Conservation (phyloP, 2,888 invertebrate species). For the Zeuzera pyrina region DNA sequence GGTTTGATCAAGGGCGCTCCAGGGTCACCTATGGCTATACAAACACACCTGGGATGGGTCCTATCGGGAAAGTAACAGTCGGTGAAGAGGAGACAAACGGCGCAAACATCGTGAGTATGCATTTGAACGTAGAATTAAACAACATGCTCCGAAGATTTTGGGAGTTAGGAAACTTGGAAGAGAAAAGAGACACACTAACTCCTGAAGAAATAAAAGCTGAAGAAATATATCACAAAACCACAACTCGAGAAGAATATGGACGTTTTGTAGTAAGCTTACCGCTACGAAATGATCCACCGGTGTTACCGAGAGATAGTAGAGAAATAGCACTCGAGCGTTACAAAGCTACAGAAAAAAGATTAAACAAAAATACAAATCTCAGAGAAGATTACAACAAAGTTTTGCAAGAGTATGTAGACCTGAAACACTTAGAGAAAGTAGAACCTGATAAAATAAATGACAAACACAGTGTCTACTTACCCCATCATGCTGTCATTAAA, state of each 20-base stretch:
- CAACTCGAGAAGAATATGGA: conserved; percentile 4
- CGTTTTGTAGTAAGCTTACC: conserved; percentile 6
- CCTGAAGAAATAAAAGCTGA: conserved; percentile 3
- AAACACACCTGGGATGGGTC: too few relatives aligned
- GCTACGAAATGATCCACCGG: too few relatives aligned
- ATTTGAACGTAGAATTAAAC: conserved; percentile 2
- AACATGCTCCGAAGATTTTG: conserved; percentile 2
- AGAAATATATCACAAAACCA: conserved; percentile 2
- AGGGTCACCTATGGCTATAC: conserved; percentile 1
- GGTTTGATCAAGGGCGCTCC: not conserved
- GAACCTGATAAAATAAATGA: not conserved
- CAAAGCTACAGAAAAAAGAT: not conserved
- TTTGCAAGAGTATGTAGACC: too few relatives aligned
- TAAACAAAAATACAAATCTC: too few relatives aligned
- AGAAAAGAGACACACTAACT: conserved; percentile 1
- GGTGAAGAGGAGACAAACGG: too few relatives aligned
- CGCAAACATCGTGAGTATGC: too few relatives aligned
- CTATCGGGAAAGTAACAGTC: too few relatives aligned
- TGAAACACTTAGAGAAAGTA: conserved; percentile 7
- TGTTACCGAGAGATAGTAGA: conserved; percentile 1
- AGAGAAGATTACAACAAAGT: conserved; percentile 7
- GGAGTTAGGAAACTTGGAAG: conserved; percentile 3
- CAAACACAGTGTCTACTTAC: conserved; percentile 4
- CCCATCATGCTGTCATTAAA: conserved; percentile 14
- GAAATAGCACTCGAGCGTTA: conserved; percentile 5